A percentile compares a stretch with the other conserved stretches of the same genome.
Evolutionary conservation across 2,113 vertebrate genomes (phyloP).

Genomic region (Sterrhoptilus dennistouni): DNA sequence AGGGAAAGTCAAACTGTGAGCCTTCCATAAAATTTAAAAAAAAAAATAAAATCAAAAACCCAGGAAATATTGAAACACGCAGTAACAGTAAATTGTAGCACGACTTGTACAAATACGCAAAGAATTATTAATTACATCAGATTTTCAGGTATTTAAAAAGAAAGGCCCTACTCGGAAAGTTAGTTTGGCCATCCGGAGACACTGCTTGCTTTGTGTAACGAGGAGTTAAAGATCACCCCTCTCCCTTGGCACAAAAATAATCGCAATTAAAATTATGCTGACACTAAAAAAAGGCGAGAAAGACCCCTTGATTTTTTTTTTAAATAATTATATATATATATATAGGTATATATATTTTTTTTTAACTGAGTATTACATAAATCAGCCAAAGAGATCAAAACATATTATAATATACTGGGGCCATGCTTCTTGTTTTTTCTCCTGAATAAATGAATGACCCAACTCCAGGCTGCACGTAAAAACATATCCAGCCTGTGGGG

Average conservation of each 20-base stretch:
- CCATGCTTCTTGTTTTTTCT: not conserved
- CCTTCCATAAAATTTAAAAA: not conserved
- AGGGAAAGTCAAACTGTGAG: not conserved
- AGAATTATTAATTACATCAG: not conserved
- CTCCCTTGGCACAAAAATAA: not conserved
- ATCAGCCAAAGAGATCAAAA: not conserved
- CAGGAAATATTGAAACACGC: not conserved
- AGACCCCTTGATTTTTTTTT: not conserved
- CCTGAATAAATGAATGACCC: not conserved
- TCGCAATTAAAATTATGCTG: not conserved
- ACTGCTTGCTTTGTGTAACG: not conserved
- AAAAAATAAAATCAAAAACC: not conserved
- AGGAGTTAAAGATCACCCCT: not conserved
- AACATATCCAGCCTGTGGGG: not conserved
- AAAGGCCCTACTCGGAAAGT: slow-evolving; percentile 19
- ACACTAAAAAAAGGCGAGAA: not conserved
- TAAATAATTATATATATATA: not conserved
- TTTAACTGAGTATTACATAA: not conserved
- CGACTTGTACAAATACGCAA: not conserved
- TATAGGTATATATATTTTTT: not conserved
- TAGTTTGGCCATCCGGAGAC: slow-evolving; percentile 12
- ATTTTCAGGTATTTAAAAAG: not conserved
- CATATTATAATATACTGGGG: not conserved
- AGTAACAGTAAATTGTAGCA: not conserved
- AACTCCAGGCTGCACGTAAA: not conserved